Evolutionary conservation across 2,888 invertebrate species (phyloP), one percentile per base, ranked within the genome.

Genomic region (Sthenelais limicola): DNA sequence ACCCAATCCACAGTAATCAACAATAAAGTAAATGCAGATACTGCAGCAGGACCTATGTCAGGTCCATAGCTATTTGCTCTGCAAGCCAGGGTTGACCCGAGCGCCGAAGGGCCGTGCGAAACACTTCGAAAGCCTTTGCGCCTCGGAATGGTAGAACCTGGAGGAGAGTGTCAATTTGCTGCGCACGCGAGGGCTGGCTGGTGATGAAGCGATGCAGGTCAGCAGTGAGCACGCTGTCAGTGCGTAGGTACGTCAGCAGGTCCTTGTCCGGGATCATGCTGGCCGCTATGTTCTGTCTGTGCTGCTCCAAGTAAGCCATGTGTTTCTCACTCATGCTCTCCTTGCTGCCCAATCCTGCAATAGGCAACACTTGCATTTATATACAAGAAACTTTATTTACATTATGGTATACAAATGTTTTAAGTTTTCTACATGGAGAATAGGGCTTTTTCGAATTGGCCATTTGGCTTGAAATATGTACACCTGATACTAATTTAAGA

Each of bases 211-310:
- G 62, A 43, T 62, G 62, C 24, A 62, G 62, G 38, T 62, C 62
- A 1, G 21, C 26, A 12, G 62, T 62, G 62, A 62, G 62, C 62
- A 62, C 62, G 38, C 62, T 38, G 62, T 62, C 62, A 1, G 62
- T 62, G 21, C 62, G 62, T 5, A 62, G 62, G 62, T 62, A 62
- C 24, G 38, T 24, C 38, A 62, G 62, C 62, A 62, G 62, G 5
- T 62, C 62, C 24, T 62, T 62, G 62, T 62, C 62, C 7, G 62
- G 62, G 35, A 62, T 62, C 62, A 62, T 62, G 62, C 38, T 38
- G n/a, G 62, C 62, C 26, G 38, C 62, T 24, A 62, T 62, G 38
- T 62, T 62, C 38, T 62, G 62, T 9, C 43, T 35, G 38, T 62
- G 62, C 21, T 38, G 62, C 38, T 62, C 43, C 5, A 62, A 28